phyloP scores from a whole-genome alignment of 2,113 vertebrate genomes.

The Rhegmatorhina hoffmannsi region DNA sequence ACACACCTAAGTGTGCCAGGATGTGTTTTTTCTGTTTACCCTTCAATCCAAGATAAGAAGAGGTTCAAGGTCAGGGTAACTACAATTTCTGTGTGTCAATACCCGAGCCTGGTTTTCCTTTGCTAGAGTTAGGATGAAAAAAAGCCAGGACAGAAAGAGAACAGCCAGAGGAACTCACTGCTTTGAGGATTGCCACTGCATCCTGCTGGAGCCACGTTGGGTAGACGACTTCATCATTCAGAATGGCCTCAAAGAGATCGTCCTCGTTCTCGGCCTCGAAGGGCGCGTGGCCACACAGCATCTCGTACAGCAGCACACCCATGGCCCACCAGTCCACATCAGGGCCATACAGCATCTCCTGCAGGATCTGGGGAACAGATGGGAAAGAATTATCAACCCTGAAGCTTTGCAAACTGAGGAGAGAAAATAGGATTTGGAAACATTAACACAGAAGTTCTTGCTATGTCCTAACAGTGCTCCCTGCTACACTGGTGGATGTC shows the following conservation, averaged over 20 bases:
- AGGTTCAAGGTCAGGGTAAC: neutral
- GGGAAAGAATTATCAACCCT: neutral
- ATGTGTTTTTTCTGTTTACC: neutral
- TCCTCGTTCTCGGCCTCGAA: slow-evolving; percentile 98
- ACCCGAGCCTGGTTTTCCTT: neutral
- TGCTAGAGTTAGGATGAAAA: neutral
- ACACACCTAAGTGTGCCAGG: neutral
- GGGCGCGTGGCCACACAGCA: slow-evolving; percentile 94
- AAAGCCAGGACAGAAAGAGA: neutral
- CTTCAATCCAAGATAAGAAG: neutral
- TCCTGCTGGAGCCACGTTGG: slow-evolving; percentile 89
- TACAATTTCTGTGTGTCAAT: fast-evolving
- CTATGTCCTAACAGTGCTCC: neutral
- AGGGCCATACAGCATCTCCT: slow-evolving; percentile 95
- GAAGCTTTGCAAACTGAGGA: neutral
- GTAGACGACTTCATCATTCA: slow-evolving; percentile 92
- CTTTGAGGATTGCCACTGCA: slow-evolving; percentile 90
- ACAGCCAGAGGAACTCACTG: slow-evolving; percentile 77
- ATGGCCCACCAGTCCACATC: slow-evolving; percentile 99
- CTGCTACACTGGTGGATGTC: neutral
- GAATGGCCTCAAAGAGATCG: slow-evolving; percentile 95
- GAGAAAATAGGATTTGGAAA: neutral
- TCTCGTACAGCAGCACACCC: slow-evolving; percentile 94
- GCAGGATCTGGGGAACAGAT: slow-evolving; percentile 83
- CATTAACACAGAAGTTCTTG: fast-evolving